A percentile compares a stretch with the other conserved stretches of the same genome.
phyloP scores from a whole-genome alignment of 1,140 invertebrate species.

The Heliconius hermathena region DNA sequence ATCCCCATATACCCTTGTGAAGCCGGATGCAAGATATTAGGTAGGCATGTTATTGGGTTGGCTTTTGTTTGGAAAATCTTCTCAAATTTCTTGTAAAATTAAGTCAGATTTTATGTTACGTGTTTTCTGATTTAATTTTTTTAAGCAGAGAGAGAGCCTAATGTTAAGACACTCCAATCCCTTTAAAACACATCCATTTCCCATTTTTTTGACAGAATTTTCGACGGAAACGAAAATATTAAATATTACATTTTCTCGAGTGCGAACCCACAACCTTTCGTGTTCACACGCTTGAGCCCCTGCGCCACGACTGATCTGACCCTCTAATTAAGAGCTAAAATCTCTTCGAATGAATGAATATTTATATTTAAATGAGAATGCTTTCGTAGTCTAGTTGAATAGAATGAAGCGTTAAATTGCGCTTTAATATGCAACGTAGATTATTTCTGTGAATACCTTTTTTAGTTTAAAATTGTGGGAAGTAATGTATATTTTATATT shows the following conservation, averaged over 20 bases:
- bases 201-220: no score
- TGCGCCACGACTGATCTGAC: not conserved
- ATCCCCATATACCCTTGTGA: slow-evolving; percentile 14
- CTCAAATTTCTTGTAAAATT: not conserved
- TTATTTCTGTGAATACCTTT: not conserved
- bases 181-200: no score
- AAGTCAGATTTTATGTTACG: not conserved
- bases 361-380: not conserved
- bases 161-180: not conserved
- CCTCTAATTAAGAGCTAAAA: not conserved
- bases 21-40: slow-evolving; percentile 2
- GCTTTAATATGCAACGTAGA: not conserved
- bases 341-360: not conserved
- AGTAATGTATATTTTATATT: no score
- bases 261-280: not conserved
- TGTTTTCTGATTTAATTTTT: not conserved
- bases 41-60: slow-evolving; percentile 1
- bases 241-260: not conserved
- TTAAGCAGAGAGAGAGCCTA: not conserved
- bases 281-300: not conserved
- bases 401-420: not conserved
- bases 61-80: not conserved
- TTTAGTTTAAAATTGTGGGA: not conserved
- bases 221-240: no score
- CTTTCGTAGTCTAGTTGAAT: not conserved